Evolutionary conservation across 2,113 vertebrate species (phyloP).

Genomic region (Sander lucioperca): DNA sequence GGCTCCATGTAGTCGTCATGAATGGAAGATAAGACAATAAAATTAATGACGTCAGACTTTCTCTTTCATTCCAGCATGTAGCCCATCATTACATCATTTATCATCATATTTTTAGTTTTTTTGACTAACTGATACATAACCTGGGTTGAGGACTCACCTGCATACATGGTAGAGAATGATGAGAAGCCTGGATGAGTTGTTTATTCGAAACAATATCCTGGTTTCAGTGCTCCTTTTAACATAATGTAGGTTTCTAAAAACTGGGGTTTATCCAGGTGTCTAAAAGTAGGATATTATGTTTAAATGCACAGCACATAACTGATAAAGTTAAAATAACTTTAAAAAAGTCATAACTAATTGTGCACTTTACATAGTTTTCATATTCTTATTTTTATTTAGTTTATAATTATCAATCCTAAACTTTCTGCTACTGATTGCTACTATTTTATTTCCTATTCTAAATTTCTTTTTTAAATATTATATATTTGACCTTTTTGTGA

Average conservation of each 20-base stretch:
- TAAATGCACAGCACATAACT: background rate
- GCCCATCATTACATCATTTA: background rate
- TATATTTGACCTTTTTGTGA: background rate
- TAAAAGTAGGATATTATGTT: background rate
- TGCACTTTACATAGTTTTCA: too few species aligned
- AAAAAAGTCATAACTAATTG: too few species aligned
- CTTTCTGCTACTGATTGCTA: background rate
- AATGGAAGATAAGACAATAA: conserved; percentile 15
- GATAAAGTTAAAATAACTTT: too few species aligned
- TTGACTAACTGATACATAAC: background rate
- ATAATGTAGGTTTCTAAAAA: too few species aligned
- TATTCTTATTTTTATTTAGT: background rate
- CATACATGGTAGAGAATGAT: background rate
- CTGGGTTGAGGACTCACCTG: background rate
- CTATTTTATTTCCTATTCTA: background rate
- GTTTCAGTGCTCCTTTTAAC: background rate
- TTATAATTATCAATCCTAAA: background rate
- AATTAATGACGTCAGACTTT: background rate
- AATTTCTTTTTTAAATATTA: too few species aligned
- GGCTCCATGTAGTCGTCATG: background rate
- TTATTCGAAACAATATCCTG: background rate
- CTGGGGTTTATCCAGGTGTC: background rate
- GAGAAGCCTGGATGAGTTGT: background rate
- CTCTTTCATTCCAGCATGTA: background rate
- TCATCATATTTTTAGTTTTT: background rate